These are phyloP conservation scores for Nomada ruficornis DNA, from an alignment of 2,888 invertebrate species.

Conservation along the genomic window DNA sequence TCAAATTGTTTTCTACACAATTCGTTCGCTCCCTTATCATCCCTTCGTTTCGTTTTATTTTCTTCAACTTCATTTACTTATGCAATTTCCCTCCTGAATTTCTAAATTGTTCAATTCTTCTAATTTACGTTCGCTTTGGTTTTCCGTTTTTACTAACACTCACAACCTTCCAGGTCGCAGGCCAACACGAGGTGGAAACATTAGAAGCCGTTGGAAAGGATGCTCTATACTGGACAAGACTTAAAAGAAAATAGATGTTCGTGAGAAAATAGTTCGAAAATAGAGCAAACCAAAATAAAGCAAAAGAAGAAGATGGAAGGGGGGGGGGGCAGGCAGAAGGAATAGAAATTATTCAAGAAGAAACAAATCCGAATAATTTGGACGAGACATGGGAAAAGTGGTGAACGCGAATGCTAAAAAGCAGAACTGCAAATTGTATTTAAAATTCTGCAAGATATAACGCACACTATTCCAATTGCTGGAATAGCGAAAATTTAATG, in stretches of 20 bases:
- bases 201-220: neutral
- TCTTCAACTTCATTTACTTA: neutral
- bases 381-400: neutral
- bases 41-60: neutral
- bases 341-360: neutral
- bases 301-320: neutral
- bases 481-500: no score
- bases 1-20: neutral
- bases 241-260: neutral
- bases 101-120: constrained; percentile 10
- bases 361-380: neutral
- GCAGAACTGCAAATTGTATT: neutral
- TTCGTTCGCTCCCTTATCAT: neutral
- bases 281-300: neutral
- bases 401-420: neutral
- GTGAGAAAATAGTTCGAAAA: neutral
- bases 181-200: neutral
- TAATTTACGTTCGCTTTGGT: constrained; percentile 26
- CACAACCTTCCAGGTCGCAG: constrained; percentile 81
- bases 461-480: no score
- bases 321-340: neutral
- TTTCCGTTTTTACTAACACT: constrained; percentile 80
- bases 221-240: neutral
- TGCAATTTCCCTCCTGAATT: neutral
- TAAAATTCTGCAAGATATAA: neutral